These are phyloP conservation scores for Perizoma flavofasciatum DNA, from an alignment of 2,888 invertebrate species.

Conservation along the genomic window DNA sequence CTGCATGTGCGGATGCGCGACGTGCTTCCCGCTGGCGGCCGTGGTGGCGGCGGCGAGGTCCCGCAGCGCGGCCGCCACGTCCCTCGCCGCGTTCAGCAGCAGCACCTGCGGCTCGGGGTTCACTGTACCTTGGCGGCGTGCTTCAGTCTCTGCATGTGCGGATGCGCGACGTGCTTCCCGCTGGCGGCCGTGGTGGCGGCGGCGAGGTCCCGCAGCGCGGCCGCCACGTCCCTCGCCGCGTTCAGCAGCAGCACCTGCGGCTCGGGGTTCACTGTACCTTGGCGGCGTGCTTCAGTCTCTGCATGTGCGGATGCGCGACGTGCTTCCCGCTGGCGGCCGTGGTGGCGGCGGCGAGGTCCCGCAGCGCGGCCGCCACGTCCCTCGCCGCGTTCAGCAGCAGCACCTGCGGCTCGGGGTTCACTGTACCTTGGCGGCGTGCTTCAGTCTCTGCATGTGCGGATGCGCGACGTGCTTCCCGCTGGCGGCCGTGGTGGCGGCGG, in stretches of 20 bases:
- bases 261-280: constrained; percentile 97
- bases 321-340: constrained; percentile 98
- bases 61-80: constrained; percentile 97
- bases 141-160: constrained; percentile 97
- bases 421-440: constrained; percentile 91
- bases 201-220: constrained; percentile 97
- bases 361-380: constrained; percentile 98
- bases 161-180: constrained; percentile 96
- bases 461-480: constrained; percentile 97
- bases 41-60: constrained; percentile 99
- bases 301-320: constrained; percentile 97
- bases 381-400: constrained; percentile 99
- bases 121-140: constrained; percentile 84
- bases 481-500: constrained; percentile 98
- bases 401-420: constrained; percentile 98
- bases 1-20: constrained; percentile 97
- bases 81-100: constrained; percentile 98
- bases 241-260: constrained; percentile 99
- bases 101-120: constrained; percentile 99
- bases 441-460: constrained; percentile 97
- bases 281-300: constrained; percentile 93
- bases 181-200: constrained; percentile 99
- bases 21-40: constrained; percentile 97
- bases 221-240: constrained; percentile 98
- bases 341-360: constrained; percentile 98